These are phyloP conservation scores for Panonychus citri DNA, from an alignment of 1,140 invertebrate genomes.

Conservation along the genomic window DNA sequence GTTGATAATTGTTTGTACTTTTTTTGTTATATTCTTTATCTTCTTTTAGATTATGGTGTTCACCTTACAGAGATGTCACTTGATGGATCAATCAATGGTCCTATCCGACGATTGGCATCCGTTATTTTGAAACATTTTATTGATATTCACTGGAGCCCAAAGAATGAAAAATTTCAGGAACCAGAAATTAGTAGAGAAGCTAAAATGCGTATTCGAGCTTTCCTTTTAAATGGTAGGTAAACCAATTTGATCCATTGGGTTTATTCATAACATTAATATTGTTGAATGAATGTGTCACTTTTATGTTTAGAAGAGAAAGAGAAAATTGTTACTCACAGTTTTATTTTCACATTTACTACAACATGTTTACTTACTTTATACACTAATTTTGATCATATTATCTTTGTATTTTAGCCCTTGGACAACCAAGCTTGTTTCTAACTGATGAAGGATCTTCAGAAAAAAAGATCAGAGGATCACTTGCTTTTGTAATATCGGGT, in stretches of 20 bases:
- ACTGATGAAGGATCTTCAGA: neutral
- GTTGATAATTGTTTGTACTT: neutral
- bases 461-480: slow-evolving; percentile 32
- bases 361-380: neutral
- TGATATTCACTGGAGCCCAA: slow-evolving; percentile 40
- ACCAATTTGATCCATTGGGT: neutral
- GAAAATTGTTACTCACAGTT: neutral
- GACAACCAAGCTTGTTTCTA: neutral
- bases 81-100: slow-evolving; percentile 35
- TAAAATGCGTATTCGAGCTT: slow-evolving; percentile 3
- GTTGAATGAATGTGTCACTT: too few species aligned
- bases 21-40: neutral
- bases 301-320: neutral
- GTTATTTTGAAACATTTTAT: slow-evolving; percentile 51
- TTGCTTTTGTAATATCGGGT: slow-evolving; percentile 46
- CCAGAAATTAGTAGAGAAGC: slow-evolving; percentile 31
- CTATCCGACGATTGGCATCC: slow-evolving; percentile 43
- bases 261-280: too few species aligned
- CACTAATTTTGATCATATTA: neutral
- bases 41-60: slow-evolving; percentile 39
- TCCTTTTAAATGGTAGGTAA: slow-evolving; percentile 1
- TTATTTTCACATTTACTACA: neutral
- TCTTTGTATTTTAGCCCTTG: neutral
- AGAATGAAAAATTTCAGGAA: slow-evolving; percentile 33
- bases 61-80: slow-evolving; percentile 45